Evolutionary conservation across 2,797 vertebrate genomes (phyloP).

Genomic region (Semaprochilodus insignis): DNA sequence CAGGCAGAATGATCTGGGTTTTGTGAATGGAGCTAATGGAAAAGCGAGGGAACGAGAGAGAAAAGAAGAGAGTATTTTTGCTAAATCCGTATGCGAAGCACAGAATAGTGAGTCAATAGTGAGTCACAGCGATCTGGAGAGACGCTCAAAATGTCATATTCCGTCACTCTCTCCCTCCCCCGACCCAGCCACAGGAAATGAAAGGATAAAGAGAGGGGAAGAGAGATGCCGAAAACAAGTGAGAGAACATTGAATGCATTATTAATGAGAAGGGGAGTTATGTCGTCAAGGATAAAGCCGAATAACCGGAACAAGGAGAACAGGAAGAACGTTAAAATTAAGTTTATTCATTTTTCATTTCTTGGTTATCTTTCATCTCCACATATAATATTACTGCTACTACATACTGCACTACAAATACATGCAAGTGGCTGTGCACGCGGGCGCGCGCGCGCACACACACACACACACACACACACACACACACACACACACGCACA

Average conservation of each 20-base stretch:
- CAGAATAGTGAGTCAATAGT: conserved; percentile 58
- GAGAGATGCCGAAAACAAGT: conserved; percentile 9
- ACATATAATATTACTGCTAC: background rate
- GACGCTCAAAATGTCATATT: conserved; percentile 58
- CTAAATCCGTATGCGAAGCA: conserved; percentile 45
- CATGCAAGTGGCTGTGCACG: no score
- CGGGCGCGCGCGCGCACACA: no score
- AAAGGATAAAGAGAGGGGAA: conserved; percentile 36
- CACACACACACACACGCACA: no score
- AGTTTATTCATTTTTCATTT: no score
- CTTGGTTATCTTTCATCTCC: no score
- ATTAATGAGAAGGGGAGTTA: conserved; percentile 42
- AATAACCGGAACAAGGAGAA: background rate
- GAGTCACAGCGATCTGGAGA: conserved; percentile 56
- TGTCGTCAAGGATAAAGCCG: conserved; percentile 22
- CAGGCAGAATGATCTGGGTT: conserved; percentile 7
- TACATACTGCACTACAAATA: background rate
- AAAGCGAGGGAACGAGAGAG: conserved; percentile 11
- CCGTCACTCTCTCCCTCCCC: conserved; percentile 40
- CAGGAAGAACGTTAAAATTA: background rate
- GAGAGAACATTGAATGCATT: conserved; percentile 17
- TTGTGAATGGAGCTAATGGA: conserved; percentile 36
- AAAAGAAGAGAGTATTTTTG: conserved; percentile 10
- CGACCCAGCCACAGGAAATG: conserved; percentile 51
- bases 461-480: no score